Evolutionary conservation across 1,140 invertebrate genomes (phyloP).

Genomic region (Drosophila novamexicana): DNA sequence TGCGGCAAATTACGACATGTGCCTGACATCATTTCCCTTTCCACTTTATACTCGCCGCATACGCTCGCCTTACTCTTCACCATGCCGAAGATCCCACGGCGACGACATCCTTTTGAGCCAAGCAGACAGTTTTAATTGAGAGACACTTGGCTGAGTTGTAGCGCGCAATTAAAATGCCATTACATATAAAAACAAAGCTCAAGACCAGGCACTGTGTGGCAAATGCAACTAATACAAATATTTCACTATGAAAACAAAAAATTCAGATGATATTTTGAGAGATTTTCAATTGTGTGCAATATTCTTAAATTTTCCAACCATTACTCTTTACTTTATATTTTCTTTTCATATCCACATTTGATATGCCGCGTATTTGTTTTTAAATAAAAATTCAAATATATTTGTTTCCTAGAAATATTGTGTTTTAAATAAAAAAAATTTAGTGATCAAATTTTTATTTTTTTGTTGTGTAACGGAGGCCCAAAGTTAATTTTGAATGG

Average conservation of each 20-base stretch:
- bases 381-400: too few relatives aligned
- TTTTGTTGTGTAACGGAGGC: too few relatives aligned
- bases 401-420: too few relatives aligned
- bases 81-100: slow-evolving; percentile 22
- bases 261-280: too few relatives aligned
- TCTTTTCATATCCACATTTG: background rate
- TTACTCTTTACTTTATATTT: background rate
- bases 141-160: slow-evolving; percentile 75
- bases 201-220: slow-evolving; percentile 26
- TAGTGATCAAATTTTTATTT: too few relatives aligned
- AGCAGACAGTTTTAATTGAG: slow-evolving; percentile 81
- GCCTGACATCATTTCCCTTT: slow-evolving; percentile 58
- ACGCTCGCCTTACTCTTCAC: background rate
- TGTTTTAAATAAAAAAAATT: too few relatives aligned
- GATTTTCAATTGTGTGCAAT: too few relatives aligned
- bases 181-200: slow-evolving; percentile 66
- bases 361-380: too few relatives aligned
- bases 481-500: too few relatives aligned
- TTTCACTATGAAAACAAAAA: background rate
- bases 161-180: slow-evolving; percentile 80
- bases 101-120: slow-evolving; percentile 60
- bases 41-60: background rate
- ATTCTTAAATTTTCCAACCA: too few relatives aligned
- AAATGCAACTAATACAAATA: background rate
- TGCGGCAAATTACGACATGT: slow-evolving; percentile 75